These are phyloP conservation scores for cattle (Bos taurus) DNA, from an alignment of 2,113 vertebrate genomes.

Conservation along the genomic window ARS-UCD2.0 NC_037347.1:68264501-68265000, in stretches of 20 bases:
- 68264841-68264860: too few relatives aligned
- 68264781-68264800: not conserved
- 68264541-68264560: not conserved
- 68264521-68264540: not conserved
- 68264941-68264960: not conserved
- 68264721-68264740: not conserved
- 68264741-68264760: too few relatives aligned
- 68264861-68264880: not conserved
- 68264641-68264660: not conserved
- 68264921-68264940: not conserved
- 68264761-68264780: not conserved
- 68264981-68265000: not conserved
- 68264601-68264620: not conserved
- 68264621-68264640: not conserved
- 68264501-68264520: not conserved
- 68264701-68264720: not conserved
- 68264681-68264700: not conserved
- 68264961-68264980: not conserved
- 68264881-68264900: not conserved
- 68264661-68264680: not conserved
- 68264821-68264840: not conserved
- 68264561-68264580: not conserved
- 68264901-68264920: not conserved
- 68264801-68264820: accelerated
- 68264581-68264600: not conserved